phyloP scores from a whole-genome alignment of 2,113 vertebrate species.

The Gadus macrocephalus region DNA sequence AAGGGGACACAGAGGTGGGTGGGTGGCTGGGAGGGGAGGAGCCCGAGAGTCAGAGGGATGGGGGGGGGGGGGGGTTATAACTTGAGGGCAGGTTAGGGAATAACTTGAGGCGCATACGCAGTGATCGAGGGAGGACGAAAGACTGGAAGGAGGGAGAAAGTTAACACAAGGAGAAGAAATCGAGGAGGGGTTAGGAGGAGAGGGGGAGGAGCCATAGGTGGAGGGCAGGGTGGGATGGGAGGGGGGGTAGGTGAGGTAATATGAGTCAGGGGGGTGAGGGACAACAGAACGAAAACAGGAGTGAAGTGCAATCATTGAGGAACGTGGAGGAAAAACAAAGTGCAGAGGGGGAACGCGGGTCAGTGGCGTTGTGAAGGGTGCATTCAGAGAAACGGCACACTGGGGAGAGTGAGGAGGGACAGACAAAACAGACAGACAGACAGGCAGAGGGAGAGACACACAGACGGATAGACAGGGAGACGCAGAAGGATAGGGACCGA shows the following conservation, averaged over 20 bases:
- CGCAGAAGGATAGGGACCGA: background rate
- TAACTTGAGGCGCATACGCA: slow-evolving; percentile 10
- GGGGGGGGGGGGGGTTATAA: background rate
- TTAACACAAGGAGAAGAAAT: background rate
- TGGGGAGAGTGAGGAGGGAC: background rate
- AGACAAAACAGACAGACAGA: background rate
- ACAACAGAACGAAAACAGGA: background rate
- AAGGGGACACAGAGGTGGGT: background rate
- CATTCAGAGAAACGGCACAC: background rate
- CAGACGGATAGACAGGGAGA: background rate
- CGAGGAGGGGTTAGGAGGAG: slow-evolving; percentile 1
- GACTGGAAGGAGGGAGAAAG: background rate
- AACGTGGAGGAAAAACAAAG: background rate
- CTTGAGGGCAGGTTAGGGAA: background rate
- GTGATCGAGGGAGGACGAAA: background rate
- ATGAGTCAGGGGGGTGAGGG: slow-evolving; percentile 1
- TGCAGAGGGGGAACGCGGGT: background rate
- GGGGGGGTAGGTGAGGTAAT: background rate
- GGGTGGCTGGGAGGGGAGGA: background rate
- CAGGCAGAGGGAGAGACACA: slow-evolving; percentile 3
- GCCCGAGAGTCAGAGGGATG: background rate
- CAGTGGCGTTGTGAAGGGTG: background rate
- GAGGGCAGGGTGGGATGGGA: too few species aligned
- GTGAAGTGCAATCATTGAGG: background rate
- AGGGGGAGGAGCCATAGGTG: background rate